phyloP scores from a whole-genome alignment of 1,140 invertebrate species.

The Dysdera silvatica region DNA sequence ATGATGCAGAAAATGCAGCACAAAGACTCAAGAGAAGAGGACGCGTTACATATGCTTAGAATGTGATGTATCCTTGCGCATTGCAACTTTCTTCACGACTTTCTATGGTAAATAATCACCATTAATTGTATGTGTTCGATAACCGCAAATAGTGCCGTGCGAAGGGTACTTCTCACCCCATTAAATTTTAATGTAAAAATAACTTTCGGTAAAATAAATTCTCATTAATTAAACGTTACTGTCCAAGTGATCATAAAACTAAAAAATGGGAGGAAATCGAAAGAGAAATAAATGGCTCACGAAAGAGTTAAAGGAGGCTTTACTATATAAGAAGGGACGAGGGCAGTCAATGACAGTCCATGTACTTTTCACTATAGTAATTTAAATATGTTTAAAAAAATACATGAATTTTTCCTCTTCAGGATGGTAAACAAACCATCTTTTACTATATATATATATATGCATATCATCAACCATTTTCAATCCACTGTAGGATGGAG shows the following conservation, averaged over 20 bases:
- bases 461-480: no score
- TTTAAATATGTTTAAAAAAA: no score
- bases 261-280: not conserved
- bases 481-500: no score
- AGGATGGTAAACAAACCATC: no score
- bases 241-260: not conserved
- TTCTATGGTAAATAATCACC: slow-evolving; percentile 3
- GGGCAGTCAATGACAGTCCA: no score
- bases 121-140: not conserved
- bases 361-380: no score
- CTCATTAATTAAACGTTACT: not conserved
- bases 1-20: not conserved
- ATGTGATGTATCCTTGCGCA: slow-evolving; percentile 1
- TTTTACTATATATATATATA: no score
- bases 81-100: not conserved
- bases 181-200: not conserved
- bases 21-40: not conserved
- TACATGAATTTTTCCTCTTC: no score
- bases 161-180: not conserved
- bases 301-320: not conserved
- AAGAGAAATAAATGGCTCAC: slow-evolving; percentile 1
- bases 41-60: not conserved
- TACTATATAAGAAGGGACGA: no score
- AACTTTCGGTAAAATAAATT: not conserved
- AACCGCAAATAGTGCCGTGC: not conserved